Conservation (phyloP, 1,140 invertebrate genomes). For the Drosophila equinoxialis region DNA sequence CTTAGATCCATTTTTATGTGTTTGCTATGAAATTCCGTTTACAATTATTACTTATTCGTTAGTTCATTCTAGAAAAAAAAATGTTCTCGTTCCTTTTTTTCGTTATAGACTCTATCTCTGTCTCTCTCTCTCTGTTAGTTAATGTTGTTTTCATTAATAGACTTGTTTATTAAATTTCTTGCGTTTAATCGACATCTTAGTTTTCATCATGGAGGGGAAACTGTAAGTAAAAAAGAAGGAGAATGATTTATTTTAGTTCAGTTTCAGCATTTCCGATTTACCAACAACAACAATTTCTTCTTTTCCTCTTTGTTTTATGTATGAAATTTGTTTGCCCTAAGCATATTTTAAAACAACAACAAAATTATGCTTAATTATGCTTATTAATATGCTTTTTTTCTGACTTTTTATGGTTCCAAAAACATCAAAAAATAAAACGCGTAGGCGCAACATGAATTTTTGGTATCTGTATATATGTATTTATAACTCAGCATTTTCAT, state of each 20-base stretch:
- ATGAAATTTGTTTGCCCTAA: slow-evolving; percentile 46
- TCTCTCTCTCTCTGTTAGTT: neutral
- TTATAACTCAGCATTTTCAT: slow-evolving; percentile 13
- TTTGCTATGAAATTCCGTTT: slow-evolving; percentile 12
- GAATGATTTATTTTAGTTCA: slow-evolving; percentile 30
- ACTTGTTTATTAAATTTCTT: slow-evolving; percentile 27
- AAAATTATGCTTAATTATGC: slow-evolving; percentile 74
- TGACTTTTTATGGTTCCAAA: slow-evolving; percentile 6
- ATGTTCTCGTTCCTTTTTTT: slow-evolving; percentile 10
- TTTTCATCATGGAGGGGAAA: slow-evolving; percentile 25
- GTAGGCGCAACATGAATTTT: slow-evolving; percentile 22
- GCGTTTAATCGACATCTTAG: slow-evolving; percentile 25
- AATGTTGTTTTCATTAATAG: slow-evolving; percentile 28
- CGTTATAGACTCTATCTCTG: neutral
- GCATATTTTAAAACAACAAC: slow-evolving; percentile 62
- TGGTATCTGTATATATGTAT: slow-evolving; percentile 13
- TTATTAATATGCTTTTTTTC: slow-evolving; percentile 62
- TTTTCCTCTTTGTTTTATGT: no score
- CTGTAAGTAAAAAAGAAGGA: slow-evolving; percentile 35
- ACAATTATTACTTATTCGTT: slow-evolving; percentile 35
- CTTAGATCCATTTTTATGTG: slow-evolving; percentile 86
- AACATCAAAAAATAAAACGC: neutral
- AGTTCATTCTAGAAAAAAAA: slow-evolving; percentile 13
- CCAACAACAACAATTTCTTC: no score
- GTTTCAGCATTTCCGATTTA: slow-evolving; percentile 33